These are phyloP conservation scores for Diadophis punctatus DNA, from an alignment of 2,113 vertebrate species.

Conservation along the genomic window DNA sequence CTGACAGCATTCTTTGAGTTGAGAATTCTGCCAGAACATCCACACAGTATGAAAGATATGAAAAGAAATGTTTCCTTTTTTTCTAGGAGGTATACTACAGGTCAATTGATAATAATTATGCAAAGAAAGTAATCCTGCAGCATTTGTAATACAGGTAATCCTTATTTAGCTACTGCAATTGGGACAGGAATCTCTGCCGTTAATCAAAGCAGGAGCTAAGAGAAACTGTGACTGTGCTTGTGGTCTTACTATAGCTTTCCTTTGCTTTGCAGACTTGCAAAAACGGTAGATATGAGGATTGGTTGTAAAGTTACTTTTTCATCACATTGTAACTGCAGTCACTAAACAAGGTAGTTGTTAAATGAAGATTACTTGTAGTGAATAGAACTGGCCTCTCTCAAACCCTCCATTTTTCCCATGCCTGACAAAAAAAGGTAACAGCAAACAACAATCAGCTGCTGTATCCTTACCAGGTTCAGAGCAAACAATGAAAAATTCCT, in stretches of 20 bases:
- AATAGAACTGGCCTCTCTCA: not conserved
- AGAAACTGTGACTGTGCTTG: not conserved
- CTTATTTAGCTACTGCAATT: not conserved
- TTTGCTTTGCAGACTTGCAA: not conserved
- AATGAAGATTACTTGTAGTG: not conserved
- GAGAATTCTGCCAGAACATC: not conserved
- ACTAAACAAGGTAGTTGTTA: not conserved
- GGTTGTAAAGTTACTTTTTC: not conserved
- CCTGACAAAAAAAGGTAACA: not conserved
- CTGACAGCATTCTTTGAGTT: not conserved
- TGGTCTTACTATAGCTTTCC: not conserved
- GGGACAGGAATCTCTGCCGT: not conserved
- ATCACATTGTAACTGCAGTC: not conserved
- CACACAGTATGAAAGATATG: not conserved
- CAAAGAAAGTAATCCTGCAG: not conserved
- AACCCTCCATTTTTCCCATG: not conserved
- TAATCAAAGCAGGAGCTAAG: not conserved
- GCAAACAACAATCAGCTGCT: not conserved
- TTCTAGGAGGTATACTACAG: not conserved
- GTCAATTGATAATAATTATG: not conserved
- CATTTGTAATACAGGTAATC: not conserved
- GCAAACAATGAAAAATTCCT: not conserved
- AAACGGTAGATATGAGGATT: not conserved
- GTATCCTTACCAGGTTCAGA: not conserved
- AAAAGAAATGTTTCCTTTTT: not conserved